These are phyloP conservation scores for Rhizomys pruinosus DNA, from an alignment of 2,113 vertebrate species.

Conservation along the genomic window DNA sequence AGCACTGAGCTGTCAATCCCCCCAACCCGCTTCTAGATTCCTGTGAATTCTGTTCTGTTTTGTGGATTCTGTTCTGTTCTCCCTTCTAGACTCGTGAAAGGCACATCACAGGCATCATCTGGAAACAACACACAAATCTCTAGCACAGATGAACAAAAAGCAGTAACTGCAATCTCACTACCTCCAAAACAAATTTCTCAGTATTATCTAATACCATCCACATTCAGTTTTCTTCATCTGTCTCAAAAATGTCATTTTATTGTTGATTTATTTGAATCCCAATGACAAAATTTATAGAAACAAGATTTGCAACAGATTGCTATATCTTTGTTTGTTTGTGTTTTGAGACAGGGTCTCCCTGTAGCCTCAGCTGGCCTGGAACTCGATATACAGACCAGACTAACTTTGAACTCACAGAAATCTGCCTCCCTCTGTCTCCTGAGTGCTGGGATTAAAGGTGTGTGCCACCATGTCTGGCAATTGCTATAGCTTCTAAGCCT, in stretches of 20 bases:
- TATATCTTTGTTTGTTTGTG: too few species aligned
- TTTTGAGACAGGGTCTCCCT: too few species aligned
- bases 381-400: too few species aligned
- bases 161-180: not conserved
- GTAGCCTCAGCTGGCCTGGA: too few species aligned
- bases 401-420: too few species aligned
- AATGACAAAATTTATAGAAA: constrained; percentile 23
- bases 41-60: too few species aligned
- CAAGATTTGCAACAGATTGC: not conserved
- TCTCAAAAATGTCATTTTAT: constrained; percentile 1
- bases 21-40: not conserved
- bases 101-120: not conserved
- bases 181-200: not conserved
- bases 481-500: too few species aligned
- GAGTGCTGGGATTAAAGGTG: too few species aligned
- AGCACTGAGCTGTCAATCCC: not conserved
- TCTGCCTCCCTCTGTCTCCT: not conserved
- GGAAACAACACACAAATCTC: constrained; percentile 15
- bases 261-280: constrained; percentile 29
- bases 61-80: not conserved
- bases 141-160: not conserved
- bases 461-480: too few species aligned
- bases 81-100: not conserved
- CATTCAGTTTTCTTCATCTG: constrained; percentile 34
- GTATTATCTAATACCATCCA: not conserved